Conservation (phyloP, 2,797 vertebrate species). For the Pogonophryne albipinna region DNA sequence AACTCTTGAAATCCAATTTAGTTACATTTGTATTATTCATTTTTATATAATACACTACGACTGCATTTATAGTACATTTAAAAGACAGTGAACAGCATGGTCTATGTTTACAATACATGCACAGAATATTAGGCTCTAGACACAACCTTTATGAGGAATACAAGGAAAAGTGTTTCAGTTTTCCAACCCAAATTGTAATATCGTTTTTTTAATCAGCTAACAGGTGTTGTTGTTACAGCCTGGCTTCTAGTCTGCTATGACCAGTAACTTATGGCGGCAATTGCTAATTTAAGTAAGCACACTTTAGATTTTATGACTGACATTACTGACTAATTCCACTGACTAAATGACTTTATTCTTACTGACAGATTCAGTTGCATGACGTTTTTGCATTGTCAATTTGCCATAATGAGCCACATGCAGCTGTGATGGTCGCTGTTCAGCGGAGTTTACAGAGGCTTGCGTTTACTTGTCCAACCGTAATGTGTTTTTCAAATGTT, state of each 20-base stretch:
- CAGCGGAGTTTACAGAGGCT: too few relatives aligned
- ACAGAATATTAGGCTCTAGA: not conserved
- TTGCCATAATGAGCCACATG: not conserved
- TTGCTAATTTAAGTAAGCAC: not conserved
- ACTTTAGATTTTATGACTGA: not conserved
- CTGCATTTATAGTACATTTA: not conserved
- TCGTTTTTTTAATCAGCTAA: not conserved
- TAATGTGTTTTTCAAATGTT: not conserved
- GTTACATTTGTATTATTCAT: not conserved
- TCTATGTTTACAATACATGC: not conserved
- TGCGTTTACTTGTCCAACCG: slow-evolving; percentile 8
- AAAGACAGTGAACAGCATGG: not conserved
- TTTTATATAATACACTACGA: not conserved
- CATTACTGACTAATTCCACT: not conserved
- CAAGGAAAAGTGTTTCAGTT: not conserved
- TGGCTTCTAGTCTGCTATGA: not conserved
- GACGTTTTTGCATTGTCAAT: not conserved
- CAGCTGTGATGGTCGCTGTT: not conserved
- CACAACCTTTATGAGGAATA: not conserved
- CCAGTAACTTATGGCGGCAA: too few relatives aligned
- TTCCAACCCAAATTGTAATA: not conserved
- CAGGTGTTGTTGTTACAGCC: not conserved
- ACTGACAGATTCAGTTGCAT: not conserved
- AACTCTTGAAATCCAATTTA: not conserved
- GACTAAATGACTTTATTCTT: too few relatives aligned